Base-by-base conservation (phyloP, 1,140 invertebrate species). In the Battus philenor region DNA sequence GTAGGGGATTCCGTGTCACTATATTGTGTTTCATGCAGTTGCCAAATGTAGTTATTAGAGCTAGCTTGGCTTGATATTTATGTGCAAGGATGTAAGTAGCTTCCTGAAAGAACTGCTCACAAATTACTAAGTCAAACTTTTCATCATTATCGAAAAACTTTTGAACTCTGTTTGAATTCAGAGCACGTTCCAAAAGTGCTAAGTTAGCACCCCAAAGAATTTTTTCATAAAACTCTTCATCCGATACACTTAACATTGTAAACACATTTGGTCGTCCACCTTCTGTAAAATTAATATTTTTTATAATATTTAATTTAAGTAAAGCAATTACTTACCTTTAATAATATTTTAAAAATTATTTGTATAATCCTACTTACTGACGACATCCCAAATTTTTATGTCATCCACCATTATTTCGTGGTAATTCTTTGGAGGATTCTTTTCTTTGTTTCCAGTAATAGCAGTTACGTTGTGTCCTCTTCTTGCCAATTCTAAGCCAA, bases 51-150 rank as follows among this genome's bases (percentile, higher is more conserved):
- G 86, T 87, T 9, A 89, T 68, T 13, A 88, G 76, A 0, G 80
- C 83, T 29, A 89, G 68, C 2, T 87, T 88, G 12, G 87, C 83
- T 8, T 86, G 78, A 50, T 89, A 89, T 49, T 88, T 89, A 24
- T 87, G 75, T 1, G 87, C 87, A 29, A 89, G 76, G 58, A 86
- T 72, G 8, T 87, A 78, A n/a, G 88, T 66, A 3, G 87, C 81
- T 63, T 90, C 88, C 61, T 88, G 87, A 26, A 83, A 88, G 52
- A 89, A 90, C 47, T 88, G 82, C 61, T 89, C 88, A 33, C 78
- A 49, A 2, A 90, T 87, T 1, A 90, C 78, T 6, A 90, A 43
- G 54, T 89, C 88, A 48, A 84, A 89, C 31, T 73, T 66, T 31
- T 85, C 64, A 16, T 87, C 76, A 34, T 79, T 69, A 7, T 55